Conservation (phyloP, 2,888 invertebrate genomes). For the Calameuta idolon region DNA sequence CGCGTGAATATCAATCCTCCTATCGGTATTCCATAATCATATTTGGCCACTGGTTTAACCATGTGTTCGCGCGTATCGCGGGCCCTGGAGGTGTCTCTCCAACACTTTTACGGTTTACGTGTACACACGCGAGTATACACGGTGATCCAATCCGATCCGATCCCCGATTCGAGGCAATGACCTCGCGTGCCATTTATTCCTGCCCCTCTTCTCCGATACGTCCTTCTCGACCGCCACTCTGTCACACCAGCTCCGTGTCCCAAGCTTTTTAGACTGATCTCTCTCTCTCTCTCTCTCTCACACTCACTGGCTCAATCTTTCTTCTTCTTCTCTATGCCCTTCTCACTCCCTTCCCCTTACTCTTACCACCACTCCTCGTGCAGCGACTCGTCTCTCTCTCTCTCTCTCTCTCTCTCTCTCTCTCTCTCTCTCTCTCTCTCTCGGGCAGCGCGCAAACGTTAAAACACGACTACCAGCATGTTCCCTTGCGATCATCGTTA, state of each 20-base stretch:
- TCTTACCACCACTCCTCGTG: not conserved
- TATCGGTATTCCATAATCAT: constrained; percentile 18
- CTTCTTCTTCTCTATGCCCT: constrained; percentile 19
- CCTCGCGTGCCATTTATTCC: constrained; percentile 63
- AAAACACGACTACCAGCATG: not conserved
- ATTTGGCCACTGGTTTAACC: constrained; percentile 20
- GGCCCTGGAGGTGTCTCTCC: constrained; percentile 2
- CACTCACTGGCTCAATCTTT: not conserved
- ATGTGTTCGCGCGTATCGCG: constrained; percentile 10
- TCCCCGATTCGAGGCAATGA: constrained; percentile 63
- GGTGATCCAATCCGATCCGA: constrained; percentile 52
- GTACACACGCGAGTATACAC: not conserved
- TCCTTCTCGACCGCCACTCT: constrained; percentile 15
- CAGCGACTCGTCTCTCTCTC: not conserved
- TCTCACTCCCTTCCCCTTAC: constrained; percentile 21
- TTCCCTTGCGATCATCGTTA: not conserved
- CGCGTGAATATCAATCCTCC: not conserved
- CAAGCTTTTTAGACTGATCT: constrained; percentile 8
- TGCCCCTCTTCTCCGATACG: constrained; percentile 38
- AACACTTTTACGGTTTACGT: not conserved
- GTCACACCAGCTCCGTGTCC: constrained; percentile 12
- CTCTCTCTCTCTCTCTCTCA: constrained; percentile 13
- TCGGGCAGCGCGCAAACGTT: not conserved
- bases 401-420: not conserved
- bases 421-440: not conserved